Conservation (phyloP, 2,797 vertebrate species). For the Sparus aurata region DNA sequence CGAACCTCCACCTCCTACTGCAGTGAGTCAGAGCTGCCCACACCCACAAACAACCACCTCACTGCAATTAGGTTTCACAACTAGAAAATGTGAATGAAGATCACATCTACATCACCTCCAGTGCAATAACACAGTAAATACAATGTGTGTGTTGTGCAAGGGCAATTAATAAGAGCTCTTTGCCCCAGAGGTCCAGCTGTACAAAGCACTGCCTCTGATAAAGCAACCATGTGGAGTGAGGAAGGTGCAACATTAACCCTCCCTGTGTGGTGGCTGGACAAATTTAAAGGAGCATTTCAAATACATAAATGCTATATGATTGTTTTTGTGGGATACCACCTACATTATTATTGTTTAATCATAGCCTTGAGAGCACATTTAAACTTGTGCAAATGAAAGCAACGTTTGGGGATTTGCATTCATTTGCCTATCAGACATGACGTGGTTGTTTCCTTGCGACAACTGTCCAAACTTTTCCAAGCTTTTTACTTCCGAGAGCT, state of each 20-base stretch:
- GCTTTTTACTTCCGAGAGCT: no score
- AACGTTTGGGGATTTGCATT: conserved; percentile 27
- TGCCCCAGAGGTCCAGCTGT: conserved; percentile 49
- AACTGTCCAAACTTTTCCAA: neutral
- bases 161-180: conserved; percentile 57
- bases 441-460: neutral
- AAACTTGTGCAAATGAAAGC: neutral
- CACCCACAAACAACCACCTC: neutral
- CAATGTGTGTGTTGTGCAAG: conserved; percentile 53
- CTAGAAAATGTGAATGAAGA: neutral
- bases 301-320: neutral
- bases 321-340: neutral
- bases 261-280: neutral
- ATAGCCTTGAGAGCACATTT: neutral
- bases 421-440: conserved; percentile 7
- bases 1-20: no score
- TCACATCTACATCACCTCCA: conserved; percentile 18
- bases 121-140: conserved; percentile 26
- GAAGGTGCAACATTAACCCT: neutral
- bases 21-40: neutral
- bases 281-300: neutral
- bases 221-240: neutral
- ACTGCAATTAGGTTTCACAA: conserved; percentile 34
- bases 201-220: conserved; percentile 1
- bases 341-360: neutral